Evolutionary conservation across 2,113 vertebrate species (phyloP).

Genomic region (Aptenodytes forsteri): DNA sequence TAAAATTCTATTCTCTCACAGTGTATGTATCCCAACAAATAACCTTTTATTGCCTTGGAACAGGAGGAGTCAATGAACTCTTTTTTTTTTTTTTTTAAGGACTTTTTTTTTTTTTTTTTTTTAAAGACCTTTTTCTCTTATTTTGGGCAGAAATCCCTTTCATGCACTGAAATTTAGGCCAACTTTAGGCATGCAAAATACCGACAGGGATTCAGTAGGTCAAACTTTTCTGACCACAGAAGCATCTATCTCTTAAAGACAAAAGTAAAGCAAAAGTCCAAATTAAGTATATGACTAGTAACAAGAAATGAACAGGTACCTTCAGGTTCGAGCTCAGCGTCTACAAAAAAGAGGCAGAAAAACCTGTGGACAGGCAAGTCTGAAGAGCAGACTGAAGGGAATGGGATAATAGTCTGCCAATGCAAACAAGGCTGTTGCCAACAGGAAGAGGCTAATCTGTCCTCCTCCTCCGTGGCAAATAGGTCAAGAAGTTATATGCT

Average conservation of each 20-base stretch:
- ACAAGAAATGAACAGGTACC: neutral
- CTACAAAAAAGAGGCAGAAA: neutral
- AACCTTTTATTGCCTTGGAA: neutral
- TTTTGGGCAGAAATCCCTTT: neutral
- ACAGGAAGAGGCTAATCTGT: neutral
- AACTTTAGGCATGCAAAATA: neutral
- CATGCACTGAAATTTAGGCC: neutral
- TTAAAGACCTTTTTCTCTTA: neutral
- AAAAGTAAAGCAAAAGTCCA: neutral
- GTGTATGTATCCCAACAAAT: neutral
- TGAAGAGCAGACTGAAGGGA: neutral
- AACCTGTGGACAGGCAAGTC: neutral
- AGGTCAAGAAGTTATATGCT: neutral
- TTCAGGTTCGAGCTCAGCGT: neutral
- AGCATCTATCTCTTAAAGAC: neutral
- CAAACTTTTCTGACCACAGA: neutral
- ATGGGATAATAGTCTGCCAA: neutral
- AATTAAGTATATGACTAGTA: neutral
- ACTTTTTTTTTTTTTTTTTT: neutral
- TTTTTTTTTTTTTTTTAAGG: neutral
- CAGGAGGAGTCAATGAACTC: neutral
- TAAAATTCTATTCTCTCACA: neutral
- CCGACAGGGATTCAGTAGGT: rapidly evolving
- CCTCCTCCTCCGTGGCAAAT: neutral
- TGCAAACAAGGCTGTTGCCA: neutral